Percentiles rank a stretch among this genome's conserved stretches.
Evolutionary conservation across 2,113 vertebrate species (phyloP).

Genomic region (Ptyas mucosa): DNA sequence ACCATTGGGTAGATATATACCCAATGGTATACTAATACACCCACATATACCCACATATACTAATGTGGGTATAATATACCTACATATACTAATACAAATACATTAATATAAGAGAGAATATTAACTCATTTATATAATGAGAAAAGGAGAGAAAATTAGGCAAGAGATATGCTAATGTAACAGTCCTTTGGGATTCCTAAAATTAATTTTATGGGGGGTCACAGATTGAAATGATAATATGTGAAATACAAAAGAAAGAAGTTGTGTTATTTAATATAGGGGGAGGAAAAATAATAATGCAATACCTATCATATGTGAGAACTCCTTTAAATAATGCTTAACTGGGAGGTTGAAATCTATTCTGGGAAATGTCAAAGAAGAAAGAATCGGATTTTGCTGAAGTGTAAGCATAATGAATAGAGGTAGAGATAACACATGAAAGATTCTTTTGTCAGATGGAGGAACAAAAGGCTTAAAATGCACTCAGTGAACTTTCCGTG

Average conservation of each 20-base stretch:
- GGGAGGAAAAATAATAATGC: conserved; percentile 14
- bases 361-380: conserved; percentile 27
- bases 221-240: not conserved
- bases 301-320: not conserved
- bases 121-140: conserved; percentile 3
- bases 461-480: conserved; percentile 26
- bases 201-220: conserved; percentile 21
- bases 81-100: not conserved
- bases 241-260: conserved; percentile 15
- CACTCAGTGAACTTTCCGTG: conserved; percentile 5
- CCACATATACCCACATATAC: no score
- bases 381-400: conserved; percentile 38
- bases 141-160: conserved; percentile 1
- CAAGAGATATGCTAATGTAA: not conserved
- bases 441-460: conserved; percentile 28
- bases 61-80: no score
- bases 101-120: not conserved
- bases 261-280: not conserved
- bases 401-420: conserved; percentile 5
- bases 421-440: conserved; percentile 38
- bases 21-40: no score
- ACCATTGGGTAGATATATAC: no score
- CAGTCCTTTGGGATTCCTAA: not conserved
- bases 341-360: conserved; percentile 18
- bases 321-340: conserved; percentile 19